Conservation (phyloP, 2,888 invertebrate species). For the Drosophila cracens region DNA sequence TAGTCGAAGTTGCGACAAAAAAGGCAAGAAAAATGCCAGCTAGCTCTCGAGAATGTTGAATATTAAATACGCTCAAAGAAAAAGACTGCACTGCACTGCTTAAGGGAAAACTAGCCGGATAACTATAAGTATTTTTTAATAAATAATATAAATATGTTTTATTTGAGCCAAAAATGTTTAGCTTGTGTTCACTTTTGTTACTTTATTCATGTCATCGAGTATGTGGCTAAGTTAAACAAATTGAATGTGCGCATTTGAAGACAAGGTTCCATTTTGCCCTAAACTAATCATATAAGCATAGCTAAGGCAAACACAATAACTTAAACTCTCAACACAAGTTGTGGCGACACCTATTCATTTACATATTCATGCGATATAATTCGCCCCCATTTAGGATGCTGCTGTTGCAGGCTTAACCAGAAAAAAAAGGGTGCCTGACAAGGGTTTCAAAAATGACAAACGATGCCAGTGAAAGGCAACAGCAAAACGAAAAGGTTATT, state of each 20-base stretch:
- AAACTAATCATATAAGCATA: not conserved
- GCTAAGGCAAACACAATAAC: not conserved
- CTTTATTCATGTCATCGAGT: not conserved
- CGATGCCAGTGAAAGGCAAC: slow-evolving; percentile 18
- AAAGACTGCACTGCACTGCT: not conserved
- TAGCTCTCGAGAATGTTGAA: slow-evolving; percentile 6
- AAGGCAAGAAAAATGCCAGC: not conserved
- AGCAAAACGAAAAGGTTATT: slow-evolving; percentile 2
- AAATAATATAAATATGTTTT: not conserved
- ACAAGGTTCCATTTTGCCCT: not conserved
- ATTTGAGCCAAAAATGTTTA: not conserved
- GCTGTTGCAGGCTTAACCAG: not conserved
- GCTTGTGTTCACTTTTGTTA: not conserved
- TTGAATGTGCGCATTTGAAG: not conserved
- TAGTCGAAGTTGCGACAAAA: slow-evolving; percentile 2
- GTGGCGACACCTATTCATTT: not conserved
- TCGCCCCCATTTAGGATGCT: not conserved
- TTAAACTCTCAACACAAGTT: not conserved
- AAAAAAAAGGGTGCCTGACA: not conserved
- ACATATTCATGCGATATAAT: not conserved
- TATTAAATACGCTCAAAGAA: slow-evolving; percentile 7
- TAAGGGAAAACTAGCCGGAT: not conserved
- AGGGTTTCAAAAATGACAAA: slow-evolving; percentile 23
- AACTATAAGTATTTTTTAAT: not conserved
- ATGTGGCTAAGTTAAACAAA: not conserved